These are phyloP conservation scores for Odobenus rosmarus DNA, from an alignment of 2,113 vertebrate species.

Conservation along the genomic window DNA sequence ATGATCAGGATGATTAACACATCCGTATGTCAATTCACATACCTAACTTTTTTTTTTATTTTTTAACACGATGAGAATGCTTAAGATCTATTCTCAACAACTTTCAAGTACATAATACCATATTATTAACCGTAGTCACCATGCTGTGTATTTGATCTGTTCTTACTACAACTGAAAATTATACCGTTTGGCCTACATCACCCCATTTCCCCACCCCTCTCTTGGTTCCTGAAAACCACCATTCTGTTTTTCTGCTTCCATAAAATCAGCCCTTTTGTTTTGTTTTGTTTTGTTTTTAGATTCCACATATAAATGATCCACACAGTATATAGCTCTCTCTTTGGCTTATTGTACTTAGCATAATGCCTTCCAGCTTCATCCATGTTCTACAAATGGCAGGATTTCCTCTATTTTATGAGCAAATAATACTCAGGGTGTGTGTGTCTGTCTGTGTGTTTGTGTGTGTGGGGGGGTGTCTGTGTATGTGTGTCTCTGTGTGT, in stretches of 20 bases:
- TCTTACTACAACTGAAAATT: not conserved
- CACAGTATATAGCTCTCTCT: not conserved
- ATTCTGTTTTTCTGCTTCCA: not conserved
- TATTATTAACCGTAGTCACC: not conserved
- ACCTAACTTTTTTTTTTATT: not conserved
- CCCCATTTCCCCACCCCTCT: not conserved
- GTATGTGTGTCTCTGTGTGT: not conserved
- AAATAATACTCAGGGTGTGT: not conserved
- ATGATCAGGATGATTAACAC: not conserved
- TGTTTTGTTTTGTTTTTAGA: not conserved
- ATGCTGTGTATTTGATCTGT: not conserved
- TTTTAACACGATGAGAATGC: not conserved
- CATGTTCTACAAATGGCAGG: not conserved
- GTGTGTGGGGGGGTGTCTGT: too few species aligned
- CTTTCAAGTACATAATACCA: not conserved
- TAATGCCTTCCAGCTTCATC: not conserved
- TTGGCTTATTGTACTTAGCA: not conserved
- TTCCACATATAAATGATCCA: not conserved
- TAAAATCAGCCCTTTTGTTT: not conserved
- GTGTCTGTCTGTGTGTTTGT: not conserved
- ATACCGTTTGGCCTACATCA: not conserved
- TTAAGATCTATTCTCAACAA: not conserved
- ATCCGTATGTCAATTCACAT: not conserved
- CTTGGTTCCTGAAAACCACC: not conserved
- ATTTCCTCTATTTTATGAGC: not conserved